These are phyloP conservation scores for Drosophila cardini DNA, from an alignment of 1,140 invertebrate genomes.

Conservation along the genomic window DNA sequence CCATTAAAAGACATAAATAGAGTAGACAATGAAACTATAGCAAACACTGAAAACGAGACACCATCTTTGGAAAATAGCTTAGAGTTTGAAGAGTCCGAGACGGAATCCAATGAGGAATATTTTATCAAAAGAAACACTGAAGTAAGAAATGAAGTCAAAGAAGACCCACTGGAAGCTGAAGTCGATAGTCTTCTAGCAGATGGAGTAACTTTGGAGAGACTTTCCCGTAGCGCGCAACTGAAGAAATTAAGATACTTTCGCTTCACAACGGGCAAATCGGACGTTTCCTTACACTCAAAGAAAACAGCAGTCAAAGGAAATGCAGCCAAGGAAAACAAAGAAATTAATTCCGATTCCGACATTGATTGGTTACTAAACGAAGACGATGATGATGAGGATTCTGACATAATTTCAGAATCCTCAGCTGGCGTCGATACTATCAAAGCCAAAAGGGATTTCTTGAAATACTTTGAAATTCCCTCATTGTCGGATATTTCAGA, in stretches of 20 bases:
- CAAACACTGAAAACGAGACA: background rate
- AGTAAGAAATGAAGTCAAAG: background rate
- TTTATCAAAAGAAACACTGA: background rate
- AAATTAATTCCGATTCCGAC: background rate
- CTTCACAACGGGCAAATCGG: conserved; percentile 6
- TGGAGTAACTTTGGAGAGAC: background rate
- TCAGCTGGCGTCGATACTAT: conserved; percentile 15
- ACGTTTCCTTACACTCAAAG: background rate
- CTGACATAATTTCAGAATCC: background rate
- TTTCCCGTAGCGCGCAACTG: background rate
- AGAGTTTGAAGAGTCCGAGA: background rate
- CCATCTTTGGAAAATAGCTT: background rate
- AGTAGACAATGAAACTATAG: background rate
- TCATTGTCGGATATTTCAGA: conserved; percentile 32
- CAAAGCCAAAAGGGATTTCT: conserved; percentile 24
- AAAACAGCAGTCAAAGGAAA: no score
- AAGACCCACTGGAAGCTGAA: background rate
- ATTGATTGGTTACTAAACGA: conserved; percentile 6
- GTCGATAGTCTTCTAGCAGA: background rate
- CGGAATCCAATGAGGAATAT: background rate
- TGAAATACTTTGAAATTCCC: conserved; percentile 24
- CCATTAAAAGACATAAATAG: background rate
- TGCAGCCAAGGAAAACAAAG: background rate
- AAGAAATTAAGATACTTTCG: conserved; percentile 23
- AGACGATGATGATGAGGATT: conserved; percentile 16